Conservation (phyloP, 1,140 invertebrate species). For the Mamestra configurata region DNA sequence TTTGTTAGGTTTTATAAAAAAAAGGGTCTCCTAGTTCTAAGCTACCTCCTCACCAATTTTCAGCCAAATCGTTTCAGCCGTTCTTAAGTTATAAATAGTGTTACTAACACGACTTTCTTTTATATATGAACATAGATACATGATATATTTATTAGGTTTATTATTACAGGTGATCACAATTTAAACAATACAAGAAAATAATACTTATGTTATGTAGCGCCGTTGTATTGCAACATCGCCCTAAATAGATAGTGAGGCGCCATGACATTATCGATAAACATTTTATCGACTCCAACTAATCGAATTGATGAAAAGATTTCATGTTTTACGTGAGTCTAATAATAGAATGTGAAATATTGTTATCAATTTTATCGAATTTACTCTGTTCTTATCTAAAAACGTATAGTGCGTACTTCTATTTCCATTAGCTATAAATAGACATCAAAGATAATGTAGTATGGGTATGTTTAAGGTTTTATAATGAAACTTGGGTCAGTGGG, state of each 20-base stretch:
- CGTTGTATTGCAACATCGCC: conserved; percentile 13
- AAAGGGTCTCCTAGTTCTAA: too few species aligned
- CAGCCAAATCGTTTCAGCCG: too few species aligned
- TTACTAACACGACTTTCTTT: too few species aligned
- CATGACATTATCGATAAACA: conserved; percentile 33
- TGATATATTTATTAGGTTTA: too few species aligned
- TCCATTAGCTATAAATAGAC: conserved; percentile 30
- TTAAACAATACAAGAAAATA: neutral
- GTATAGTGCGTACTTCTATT: conserved; percentile 25
- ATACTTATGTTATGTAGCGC: neutral
- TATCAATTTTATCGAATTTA: conserved; percentile 41
- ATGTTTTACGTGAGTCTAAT: conserved; percentile 12
- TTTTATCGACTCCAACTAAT: conserved; percentile 33
- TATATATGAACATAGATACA: too few species aligned
- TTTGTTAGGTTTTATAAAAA: too few species aligned
- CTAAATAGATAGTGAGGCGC: conserved; percentile 39
- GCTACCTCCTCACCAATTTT: too few species aligned
- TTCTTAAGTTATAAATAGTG: too few species aligned
- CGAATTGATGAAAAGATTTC: conserved; percentile 37
- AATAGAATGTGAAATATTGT: conserved; percentile 27
- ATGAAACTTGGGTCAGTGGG: neutral
- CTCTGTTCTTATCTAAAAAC: conserved; percentile 28
- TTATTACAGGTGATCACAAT: too few species aligned
- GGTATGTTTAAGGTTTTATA: neutral
- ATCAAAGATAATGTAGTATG: neutral